Percentiles rank a stretch among this genome's conserved stretches.
Conservation (phyloP, 2,888 invertebrate species). For the Drosophila mulleri region DNA sequence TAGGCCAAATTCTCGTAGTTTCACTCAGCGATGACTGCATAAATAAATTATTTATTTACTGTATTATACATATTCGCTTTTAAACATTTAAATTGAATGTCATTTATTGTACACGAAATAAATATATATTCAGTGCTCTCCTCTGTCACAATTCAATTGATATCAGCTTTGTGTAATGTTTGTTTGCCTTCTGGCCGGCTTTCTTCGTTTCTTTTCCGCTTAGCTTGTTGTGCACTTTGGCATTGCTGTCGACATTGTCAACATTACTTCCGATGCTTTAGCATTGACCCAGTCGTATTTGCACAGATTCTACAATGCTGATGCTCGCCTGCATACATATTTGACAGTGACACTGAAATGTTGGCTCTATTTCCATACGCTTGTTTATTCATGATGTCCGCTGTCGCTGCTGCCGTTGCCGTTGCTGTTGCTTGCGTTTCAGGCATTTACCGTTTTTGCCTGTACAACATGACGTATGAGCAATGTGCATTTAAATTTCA, state of each 20-base stretch:
- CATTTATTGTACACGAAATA: not conserved
- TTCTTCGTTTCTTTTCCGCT: slow-evolving; percentile 24
- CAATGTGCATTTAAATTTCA: slow-evolving; percentile 60
- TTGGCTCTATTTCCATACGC: slow-evolving; percentile 37
- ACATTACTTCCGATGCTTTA: slow-evolving; percentile 42
- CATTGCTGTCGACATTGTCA: slow-evolving; percentile 51
- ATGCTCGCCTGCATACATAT: slow-evolving; percentile 34
- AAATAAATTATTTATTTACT: not conserved
- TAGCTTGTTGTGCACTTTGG: slow-evolving; percentile 42
- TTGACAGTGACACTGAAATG: slow-evolving; percentile 66
- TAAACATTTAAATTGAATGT: not conserved
- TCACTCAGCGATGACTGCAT: not conserved
- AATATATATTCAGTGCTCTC: not conserved
- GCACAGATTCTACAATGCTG: slow-evolving; percentile 47
- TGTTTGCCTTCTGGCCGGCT: slow-evolving; percentile 20
- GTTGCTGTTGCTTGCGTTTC: not conserved
- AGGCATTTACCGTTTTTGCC: slow-evolving; percentile 25
- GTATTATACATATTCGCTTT: not conserved
- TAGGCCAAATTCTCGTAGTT: not conserved
- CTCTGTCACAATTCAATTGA: slow-evolving; percentile 25
- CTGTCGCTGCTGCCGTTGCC: not conserved
- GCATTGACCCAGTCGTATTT: slow-evolving; percentile 58
- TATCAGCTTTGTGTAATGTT: slow-evolving; percentile 30
- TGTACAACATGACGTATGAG: slow-evolving; percentile 57
- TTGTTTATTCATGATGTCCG: slow-evolving; percentile 60